Conservation (phyloP, 2,113 vertebrate species). For the Scatophagus argus region DNA sequence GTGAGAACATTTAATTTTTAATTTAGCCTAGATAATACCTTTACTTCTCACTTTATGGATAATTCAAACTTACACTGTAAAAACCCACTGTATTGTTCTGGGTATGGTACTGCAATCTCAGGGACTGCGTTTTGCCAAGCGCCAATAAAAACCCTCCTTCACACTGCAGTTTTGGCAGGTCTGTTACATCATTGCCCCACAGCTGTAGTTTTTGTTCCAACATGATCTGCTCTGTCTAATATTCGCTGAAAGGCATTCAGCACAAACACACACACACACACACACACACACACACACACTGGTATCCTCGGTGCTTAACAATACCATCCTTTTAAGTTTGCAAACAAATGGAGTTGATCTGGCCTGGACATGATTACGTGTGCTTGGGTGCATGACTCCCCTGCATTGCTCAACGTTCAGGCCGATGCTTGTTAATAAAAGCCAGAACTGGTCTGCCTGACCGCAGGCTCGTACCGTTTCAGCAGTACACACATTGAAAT, state of each 20-base stretch:
- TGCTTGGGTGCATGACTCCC: conserved; percentile 31
- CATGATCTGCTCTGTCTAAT: conserved; percentile 35
- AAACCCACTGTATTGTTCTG: conserved; percentile 6
- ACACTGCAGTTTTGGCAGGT: conserved; percentile 17
- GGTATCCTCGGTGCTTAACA: neutral
- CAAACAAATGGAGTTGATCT: conserved; percentile 11
- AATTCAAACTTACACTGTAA: neutral
- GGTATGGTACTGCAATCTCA: conserved; percentile 28
- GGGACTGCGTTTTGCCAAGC: conserved; percentile 6
- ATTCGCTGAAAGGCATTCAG: conserved; percentile 14
- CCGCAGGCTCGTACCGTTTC: neutral
- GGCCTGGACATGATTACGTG: conserved; percentile 37
- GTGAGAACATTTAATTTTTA: too few relatives aligned
- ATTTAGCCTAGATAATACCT: too few relatives aligned
- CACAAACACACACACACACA: too few relatives aligned
- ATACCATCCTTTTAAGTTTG: conserved; percentile 15
- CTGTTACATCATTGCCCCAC: conserved; percentile 40
- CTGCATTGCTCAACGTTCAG: conserved; percentile 34
- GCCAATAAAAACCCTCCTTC: conserved; percentile 41
- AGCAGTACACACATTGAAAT: neutral
- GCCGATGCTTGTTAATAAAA: conserved; percentile 25
- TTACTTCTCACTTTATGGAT: neutral
- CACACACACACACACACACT: neutral
- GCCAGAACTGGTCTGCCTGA: conserved; percentile 12
- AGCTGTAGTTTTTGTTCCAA: conserved; percentile 42